A percentile compares a stretch with the other conserved stretches of the same genome.
Evolutionary conservation across 2,797 vertebrate genomes (phyloP).

Genomic region (Fistularia commersonii): DNA sequence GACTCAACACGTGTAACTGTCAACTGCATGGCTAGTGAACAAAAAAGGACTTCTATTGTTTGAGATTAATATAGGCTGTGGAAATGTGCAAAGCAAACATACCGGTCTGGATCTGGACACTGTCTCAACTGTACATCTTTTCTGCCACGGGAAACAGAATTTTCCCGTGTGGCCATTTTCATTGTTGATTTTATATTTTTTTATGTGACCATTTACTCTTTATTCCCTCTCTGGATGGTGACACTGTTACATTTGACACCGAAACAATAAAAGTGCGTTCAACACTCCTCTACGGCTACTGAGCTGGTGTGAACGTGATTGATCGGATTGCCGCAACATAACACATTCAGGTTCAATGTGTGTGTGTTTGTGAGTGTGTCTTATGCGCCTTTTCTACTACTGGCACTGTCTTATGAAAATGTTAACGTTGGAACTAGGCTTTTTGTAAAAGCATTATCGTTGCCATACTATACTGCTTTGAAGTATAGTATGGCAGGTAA

Average conservation of each 20-base stretch:
- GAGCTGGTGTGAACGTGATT: too few relatives aligned
- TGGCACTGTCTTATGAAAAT: too few relatives aligned
- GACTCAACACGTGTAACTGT: constrained; percentile 59
- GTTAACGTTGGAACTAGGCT: too few relatives aligned
- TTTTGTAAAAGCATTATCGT: too few relatives aligned
- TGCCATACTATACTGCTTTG: too few relatives aligned
- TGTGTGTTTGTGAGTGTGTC: too few relatives aligned
- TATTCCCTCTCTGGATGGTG: constrained; percentile 71
- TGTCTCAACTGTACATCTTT: constrained; percentile 63
- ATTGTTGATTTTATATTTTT: constrained; percentile 82
- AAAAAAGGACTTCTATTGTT: constrained; percentile 58
- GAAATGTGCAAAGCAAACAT: constrained; percentile 67
- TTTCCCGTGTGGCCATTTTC: constrained; percentile 65
- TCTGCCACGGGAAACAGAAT: constrained; percentile 62
- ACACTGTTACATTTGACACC: constrained; percentile 78
- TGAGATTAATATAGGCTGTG: constrained; percentile 67
- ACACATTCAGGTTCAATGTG: too few relatives aligned
- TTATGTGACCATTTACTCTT: constrained; percentile 78
- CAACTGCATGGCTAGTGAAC: constrained; percentile 69
- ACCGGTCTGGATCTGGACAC: constrained; percentile 63
- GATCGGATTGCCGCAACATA: too few relatives aligned
- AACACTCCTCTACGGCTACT: constrained; percentile 48
- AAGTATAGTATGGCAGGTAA: too few relatives aligned
- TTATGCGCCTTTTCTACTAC: too few relatives aligned
- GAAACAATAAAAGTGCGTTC: constrained; percentile 78